Conservation (phyloP, 2,113 vertebrate genomes). For the Hydrochoerus hydrochaeris region DNA sequence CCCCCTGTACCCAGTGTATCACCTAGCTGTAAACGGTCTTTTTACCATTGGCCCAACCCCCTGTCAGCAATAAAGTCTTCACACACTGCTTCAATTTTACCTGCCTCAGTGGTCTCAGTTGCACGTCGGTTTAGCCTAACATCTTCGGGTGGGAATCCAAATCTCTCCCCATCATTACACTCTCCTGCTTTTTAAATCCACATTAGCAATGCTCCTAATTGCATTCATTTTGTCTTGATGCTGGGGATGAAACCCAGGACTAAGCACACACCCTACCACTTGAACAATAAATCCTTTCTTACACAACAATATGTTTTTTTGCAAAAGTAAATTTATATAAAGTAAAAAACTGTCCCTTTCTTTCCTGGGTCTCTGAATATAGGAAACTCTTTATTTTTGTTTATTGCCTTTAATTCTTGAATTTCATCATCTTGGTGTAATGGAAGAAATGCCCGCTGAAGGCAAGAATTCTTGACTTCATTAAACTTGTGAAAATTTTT, state of each 20-base stretch:
- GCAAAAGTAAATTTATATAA: not conserved
- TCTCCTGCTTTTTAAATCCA: not conserved
- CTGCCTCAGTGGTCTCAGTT: no score
- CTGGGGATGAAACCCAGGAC: not conserved
- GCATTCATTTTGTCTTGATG: not conserved
- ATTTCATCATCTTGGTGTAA: not conserved
- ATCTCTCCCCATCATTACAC: not conserved
- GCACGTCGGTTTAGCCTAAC: no score
- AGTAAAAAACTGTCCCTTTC: not conserved
- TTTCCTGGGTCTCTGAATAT: not conserved
- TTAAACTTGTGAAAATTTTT: not conserved
- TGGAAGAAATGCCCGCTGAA: constrained; percentile 4
- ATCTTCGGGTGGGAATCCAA: no score
- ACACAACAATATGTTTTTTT: not conserved
- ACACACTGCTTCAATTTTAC: no score
- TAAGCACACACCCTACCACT: not conserved
- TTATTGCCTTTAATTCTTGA: not conserved
- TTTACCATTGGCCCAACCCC: no score
- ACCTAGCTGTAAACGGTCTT: no score
- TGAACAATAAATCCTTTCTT: not conserved
- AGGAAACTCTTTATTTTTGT: not conserved
- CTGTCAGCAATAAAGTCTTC: no score
- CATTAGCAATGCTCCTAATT: not conserved
- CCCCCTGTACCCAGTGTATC: no score
- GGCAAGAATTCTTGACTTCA: not conserved